Percentiles rank a stretch among this genome's conserved stretches.
phyloP scores from a whole-genome alignment of 1,140 invertebrate genomes.

The Helicoverpa armigera region DNA sequence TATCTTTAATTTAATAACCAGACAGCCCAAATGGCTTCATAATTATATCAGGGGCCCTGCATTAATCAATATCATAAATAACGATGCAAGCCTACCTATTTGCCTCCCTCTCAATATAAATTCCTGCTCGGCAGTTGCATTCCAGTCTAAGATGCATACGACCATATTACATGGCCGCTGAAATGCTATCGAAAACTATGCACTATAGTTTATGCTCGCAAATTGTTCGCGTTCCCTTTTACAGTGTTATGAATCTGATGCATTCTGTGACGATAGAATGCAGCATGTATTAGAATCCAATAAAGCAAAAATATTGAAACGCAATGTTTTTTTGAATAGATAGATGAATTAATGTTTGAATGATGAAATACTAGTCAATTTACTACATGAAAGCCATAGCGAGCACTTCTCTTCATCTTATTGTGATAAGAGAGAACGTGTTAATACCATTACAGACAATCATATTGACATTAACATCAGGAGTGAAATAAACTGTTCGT shows the following conservation, averaged over 20 bases:
- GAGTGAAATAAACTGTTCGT: too few relatives aligned
- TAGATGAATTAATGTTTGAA: too few relatives aligned
- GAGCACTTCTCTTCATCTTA: too few relatives aligned
- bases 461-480: too few relatives aligned
- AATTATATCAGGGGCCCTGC: background rate
- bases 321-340: too few relatives aligned
- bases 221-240: conserved; percentile 18
- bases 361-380: too few relatives aligned
- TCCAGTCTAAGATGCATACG: conserved; percentile 34
- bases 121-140: conserved; percentile 47
- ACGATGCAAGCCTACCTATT: conserved; percentile 26
- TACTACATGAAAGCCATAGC: too few relatives aligned
- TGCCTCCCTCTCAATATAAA: conserved; percentile 45
- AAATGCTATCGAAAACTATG: conserved; percentile 41
- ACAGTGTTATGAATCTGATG: background rate
- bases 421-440: too few relatives aligned
- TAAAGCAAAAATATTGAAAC: too few relatives aligned
- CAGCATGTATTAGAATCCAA: too few relatives aligned
- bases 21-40: background rate
- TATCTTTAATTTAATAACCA: background rate
- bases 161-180: conserved; percentile 36
- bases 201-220: background rate
- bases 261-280: background rate
- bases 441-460: too few relatives aligned
- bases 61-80: conserved; percentile 42